Evolutionary conservation across 2,797 vertebrate genomes (phyloP).

Genomic region (Platyrinchus mystaceus): DNA sequence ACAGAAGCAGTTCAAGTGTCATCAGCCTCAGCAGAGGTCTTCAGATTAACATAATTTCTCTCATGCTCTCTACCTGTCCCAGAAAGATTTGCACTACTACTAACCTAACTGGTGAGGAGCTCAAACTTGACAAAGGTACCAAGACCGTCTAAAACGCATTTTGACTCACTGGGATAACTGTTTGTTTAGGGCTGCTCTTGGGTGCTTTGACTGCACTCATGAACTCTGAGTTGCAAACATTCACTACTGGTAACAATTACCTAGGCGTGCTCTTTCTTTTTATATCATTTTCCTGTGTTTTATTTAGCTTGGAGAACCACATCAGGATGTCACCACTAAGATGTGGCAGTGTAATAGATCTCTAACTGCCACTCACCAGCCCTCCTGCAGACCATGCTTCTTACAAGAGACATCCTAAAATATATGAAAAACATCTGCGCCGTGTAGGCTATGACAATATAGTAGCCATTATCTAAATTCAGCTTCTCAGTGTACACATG

Average conservation of each 20-base stretch:
- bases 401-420: conserved; percentile 67
- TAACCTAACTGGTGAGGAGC: not conserved
- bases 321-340: conserved; percentile 52
- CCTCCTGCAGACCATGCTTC: conserved; percentile 42
- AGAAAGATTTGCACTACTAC: not conserved
- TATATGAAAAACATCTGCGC: conserved; percentile 34
- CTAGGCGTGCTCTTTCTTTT: conserved; percentile 67
- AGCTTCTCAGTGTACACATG: not conserved
- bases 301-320: conserved; percentile 76
- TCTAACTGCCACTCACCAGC: conserved; percentile 52
- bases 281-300: conserved; percentile 69
- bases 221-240: conserved; percentile 52
- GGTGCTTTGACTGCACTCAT: conserved; percentile 25
- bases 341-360: conserved; percentile 55
- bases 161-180: conserved; percentile 11
- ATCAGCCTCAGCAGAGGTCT: not conserved
- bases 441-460: not conserved
- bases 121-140: not conserved
- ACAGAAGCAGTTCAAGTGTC: not conserved
- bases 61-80: not conserved
- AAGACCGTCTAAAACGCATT: not conserved
- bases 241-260: conserved; percentile 75
- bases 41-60: not conserved
- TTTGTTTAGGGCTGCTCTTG: conserved; percentile 49
- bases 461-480: not conserved